Evolutionary conservation across 2,888 invertebrate species (phyloP).

Genomic region (Ectropis crepuscularia): DNA sequence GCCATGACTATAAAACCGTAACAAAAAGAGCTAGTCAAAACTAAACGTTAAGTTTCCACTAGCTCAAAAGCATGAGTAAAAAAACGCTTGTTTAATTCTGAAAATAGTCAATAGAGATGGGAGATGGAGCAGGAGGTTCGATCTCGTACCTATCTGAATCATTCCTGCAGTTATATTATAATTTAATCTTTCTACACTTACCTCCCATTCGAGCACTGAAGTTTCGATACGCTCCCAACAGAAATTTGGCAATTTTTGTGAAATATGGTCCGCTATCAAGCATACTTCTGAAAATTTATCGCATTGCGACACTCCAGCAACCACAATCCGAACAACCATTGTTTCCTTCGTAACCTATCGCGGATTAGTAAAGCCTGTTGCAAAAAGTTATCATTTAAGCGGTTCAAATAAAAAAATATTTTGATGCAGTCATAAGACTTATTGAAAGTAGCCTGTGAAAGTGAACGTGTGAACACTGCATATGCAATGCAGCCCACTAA

Average conservation of each 20-base stretch:
- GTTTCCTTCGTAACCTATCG: not conserved
- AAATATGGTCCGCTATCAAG: constrained; percentile 81
- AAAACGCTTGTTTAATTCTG: too few relatives aligned
- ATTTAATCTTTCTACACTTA: constrained; percentile 43
- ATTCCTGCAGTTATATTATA: not conserved
- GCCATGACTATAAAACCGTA: constrained; percentile 70
- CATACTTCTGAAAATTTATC: constrained; percentile 79
- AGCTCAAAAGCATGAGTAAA: too few relatives aligned
- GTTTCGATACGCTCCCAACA: constrained; percentile 78
- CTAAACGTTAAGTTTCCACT: too few relatives aligned
- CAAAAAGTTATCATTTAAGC: not conserved
- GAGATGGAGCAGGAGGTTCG: too few relatives aligned
- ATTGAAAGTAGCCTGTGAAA: too few relatives aligned
- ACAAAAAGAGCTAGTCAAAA: not conserved
- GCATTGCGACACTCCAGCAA: constrained; percentile 84
- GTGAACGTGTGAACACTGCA: too few relatives aligned
- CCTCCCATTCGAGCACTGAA: constrained; percentile 80
- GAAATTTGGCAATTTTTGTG: constrained; percentile 83
- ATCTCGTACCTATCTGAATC: not conserved
- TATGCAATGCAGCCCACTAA: too few relatives aligned
- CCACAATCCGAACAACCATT: constrained; percentile 81
- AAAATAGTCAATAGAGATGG: too few relatives aligned
- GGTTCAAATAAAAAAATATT: not conserved
- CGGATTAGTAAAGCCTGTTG: not conserved
- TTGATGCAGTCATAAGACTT: too few relatives aligned